Evolutionary conservation across 2,113 vertebrate genomes (phyloP).

Genomic region (Orientallactaga bullata): DNA sequence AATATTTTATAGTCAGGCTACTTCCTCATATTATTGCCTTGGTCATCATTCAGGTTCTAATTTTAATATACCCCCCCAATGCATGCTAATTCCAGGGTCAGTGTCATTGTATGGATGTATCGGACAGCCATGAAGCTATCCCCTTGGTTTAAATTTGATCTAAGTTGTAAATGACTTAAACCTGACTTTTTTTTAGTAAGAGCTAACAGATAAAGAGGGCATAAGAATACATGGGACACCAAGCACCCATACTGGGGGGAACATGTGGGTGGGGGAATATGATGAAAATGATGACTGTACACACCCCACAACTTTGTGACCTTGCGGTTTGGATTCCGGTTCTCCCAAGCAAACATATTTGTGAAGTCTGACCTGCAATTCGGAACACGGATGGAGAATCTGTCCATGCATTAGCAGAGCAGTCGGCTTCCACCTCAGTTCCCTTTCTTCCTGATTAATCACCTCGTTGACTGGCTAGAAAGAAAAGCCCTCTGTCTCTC

Average conservation of each 20-base stretch:
- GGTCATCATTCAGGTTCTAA: not conserved
- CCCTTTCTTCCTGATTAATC: conserved; percentile 61
- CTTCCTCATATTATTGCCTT: conserved; percentile 23
- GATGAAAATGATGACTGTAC: not conserved
- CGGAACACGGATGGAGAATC: conserved; percentile 72
- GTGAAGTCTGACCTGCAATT: conserved; percentile 74
- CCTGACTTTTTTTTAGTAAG: conserved; percentile 11
- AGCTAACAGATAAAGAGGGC: not conserved
- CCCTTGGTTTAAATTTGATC: not conserved
- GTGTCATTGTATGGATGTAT: conserved; percentile 37
- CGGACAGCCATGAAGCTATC: not conserved
- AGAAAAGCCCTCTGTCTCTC: too few relatives aligned
- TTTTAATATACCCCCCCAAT: conserved; percentile 61
- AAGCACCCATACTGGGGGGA: not conserved
- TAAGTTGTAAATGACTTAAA: not conserved
- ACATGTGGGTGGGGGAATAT: not conserved
- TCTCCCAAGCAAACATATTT: conserved; percentile 30
- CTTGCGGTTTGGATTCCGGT: not conserved
- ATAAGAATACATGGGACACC: not conserved
- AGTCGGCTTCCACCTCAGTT: conserved; percentile 10
- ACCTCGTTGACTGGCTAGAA: conserved; percentile 34
- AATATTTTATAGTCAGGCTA: not conserved
- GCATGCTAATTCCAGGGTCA: conserved; percentile 38
- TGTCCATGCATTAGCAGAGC: conserved; percentile 65
- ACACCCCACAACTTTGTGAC: not conserved